Evolutionary conservation across 2,113 vertebrate genomes (phyloP).

Genomic region (Zapornia atra): DNA sequence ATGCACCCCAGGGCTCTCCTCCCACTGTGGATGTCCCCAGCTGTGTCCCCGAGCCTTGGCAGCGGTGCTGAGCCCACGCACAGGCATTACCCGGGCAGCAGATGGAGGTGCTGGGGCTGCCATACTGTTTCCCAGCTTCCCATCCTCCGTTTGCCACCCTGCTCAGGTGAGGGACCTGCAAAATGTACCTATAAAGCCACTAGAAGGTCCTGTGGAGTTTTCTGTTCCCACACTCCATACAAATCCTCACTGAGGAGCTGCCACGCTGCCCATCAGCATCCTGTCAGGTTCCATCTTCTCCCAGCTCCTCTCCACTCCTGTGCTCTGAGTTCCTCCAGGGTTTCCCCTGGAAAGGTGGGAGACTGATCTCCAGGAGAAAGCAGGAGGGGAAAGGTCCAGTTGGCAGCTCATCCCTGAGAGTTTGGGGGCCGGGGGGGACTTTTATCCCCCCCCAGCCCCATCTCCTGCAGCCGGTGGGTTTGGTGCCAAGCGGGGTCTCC

Average conservation of each 20-base stretch:
- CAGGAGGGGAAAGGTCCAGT: slow-evolving; percentile 42
- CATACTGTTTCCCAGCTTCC: not conserved
- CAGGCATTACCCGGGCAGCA: not conserved
- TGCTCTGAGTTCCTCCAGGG: accelerated
- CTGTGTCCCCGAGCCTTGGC: accelerated
- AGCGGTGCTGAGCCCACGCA: not conserved
- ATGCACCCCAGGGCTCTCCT: not conserved
- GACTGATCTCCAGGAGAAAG: not conserved
- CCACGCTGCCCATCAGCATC: not conserved
- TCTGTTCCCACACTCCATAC: not conserved
- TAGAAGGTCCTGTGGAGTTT: not conserved
- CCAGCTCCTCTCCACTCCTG: not conserved
- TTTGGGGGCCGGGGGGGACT: not conserved
- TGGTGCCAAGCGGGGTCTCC: accelerated
- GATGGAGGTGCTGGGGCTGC: not conserved
- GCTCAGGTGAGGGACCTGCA: slow-evolving; percentile 5
- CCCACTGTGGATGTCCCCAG: not conserved
- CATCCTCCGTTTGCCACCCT: not conserved
- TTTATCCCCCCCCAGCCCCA: not conserved
- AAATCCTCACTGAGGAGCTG: not conserved
- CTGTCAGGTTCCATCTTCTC: not conserved
- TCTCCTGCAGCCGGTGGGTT: accelerated
- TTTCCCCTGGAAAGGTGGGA: no score
- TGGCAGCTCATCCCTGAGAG: not conserved
- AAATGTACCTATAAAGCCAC: not conserved